Evolutionary conservation across 2,113 vertebrate species (phyloP).

Genomic region (Cranoglanis bouderius): DNA sequence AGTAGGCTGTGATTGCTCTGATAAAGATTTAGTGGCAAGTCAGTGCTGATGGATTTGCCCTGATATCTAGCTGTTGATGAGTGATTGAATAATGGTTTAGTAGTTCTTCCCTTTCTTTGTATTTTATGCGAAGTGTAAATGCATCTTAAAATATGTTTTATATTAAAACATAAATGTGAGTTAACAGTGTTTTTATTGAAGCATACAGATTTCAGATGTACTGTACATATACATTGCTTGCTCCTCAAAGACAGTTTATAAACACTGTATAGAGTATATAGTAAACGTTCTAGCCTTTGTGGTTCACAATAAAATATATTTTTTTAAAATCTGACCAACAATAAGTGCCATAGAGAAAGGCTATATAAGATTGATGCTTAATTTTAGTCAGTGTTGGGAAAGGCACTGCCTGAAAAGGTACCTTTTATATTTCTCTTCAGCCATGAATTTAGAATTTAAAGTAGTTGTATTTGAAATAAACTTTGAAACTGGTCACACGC

Average conservation of each 20-base stretch:
- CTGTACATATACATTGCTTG: slow-evolving; percentile 18
- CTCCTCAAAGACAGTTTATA: background rate
- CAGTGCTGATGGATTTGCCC: background rate
- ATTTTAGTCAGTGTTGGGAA: background rate
- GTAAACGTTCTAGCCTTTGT: slow-evolving; percentile 22
- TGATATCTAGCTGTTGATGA: background rate
- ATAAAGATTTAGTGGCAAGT: slow-evolving; percentile 48
- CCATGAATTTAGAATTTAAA: background rate
- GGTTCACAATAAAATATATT: slow-evolving; percentile 23
- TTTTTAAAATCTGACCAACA: background rate
- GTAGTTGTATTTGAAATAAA: background rate
- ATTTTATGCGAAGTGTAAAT: background rate
- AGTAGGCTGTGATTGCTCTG: slow-evolving; percentile 33
- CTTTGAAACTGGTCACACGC: background rate
- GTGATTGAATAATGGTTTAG: background rate
- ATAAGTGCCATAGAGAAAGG: background rate
- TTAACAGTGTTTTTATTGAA: slow-evolving; percentile 22
- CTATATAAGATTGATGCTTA: background rate
- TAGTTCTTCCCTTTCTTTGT: background rate
- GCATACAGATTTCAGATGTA: slow-evolving; percentile 11
- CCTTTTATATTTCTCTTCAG: background rate
- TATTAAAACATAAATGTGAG: background rate
- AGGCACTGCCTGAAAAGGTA: background rate
- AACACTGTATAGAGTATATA: slow-evolving; percentile 20
- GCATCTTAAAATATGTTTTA: background rate